Base-by-base conservation (phyloP, 2,113 vertebrate species). In the Rhinoptilus africanus region DNA sequence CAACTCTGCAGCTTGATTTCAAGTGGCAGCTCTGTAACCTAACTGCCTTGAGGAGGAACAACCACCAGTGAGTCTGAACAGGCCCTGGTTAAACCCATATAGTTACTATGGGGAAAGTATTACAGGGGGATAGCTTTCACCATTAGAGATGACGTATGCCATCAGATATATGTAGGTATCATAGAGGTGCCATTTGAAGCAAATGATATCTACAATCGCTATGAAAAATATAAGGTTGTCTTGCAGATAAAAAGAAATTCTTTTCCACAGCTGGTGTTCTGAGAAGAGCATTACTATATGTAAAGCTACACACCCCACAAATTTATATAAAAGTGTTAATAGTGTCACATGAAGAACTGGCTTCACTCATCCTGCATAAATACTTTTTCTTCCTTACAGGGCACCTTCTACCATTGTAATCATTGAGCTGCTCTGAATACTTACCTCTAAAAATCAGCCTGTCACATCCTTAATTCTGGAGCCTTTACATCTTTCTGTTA, bases 91-190 rank as follows among this genome's bases (percentile, higher is more conserved):
- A 75, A 94, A 77, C 8, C 27, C 23, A 35, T 4, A 2, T 2
- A 35, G 23, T 63, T 63, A 54, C 19, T 48, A 32, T 1, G 8
- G 19, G 6, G 45, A n/a, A 82, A 90, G 39, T 18, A 64, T 47
- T 6, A 45, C 0, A 86, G 21, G 18, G 22, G 14, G 12, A 45
- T 4, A 78, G 17, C 20, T 75, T 92, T 54, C 51, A 19, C 28
- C 21, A 9, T 20, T 7, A 67, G 30, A 72, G 43, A 37, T 39
- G 12, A 75, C 17, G 5, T 7, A 51, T 28, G 22, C 6, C 41
- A 74, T 62, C 54, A 71, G 34, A 0, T 0, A 32, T 50, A 74
- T 0, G 4, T 5, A 69, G 28, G 20, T 23, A 68, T 4, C 51
- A 53, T 16, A 19, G 0, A 64, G 30, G 22, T 20, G 39, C 34